Base-by-base conservation (phyloP, 2,797 vertebrate genomes). In the Cirrhinus molitorella region DNA sequence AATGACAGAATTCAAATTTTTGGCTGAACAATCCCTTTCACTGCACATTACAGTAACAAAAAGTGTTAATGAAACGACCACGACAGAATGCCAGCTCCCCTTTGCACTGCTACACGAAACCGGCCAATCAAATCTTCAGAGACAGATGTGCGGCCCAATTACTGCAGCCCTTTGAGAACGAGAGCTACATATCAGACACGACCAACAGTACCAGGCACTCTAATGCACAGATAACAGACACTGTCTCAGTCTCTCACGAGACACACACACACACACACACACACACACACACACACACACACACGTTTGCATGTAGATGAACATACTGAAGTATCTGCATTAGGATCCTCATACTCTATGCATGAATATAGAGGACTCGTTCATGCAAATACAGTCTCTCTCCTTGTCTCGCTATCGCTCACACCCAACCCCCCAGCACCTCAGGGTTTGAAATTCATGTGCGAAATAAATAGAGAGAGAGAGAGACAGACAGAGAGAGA, bases 161-260 rank as follows among this genome's bases (percentile, higher is more conserved):
- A 59, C 40, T 72, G 74, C 37, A 21, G 78, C 79, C 79, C 77
- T 89, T 86, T 85, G 87, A 85, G 87, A 90, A 91, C 53, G 55
- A 65, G 40, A 61, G 51, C 85, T 86, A 90, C 93, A 91, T 93
- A 94, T 92, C 91, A 92, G 91, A 90, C 88, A 92, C 89, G 79
- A 83, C 85, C 89, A 83, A 80, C 89, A 91, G 87, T 85, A 85
- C 88, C 87, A 88, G 89, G 87, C 88, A 83, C 88, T 78, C 67
- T 83, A 83, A 84, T 84, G 89, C 89, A 90, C 88, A 85, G 85
- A 89, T 88, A 90, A 89, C 88, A 91, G 84, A 87, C 85, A 88
- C 80, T 25, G 59, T 21, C 55, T 81, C 70, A 74, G 80, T 77
- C 34, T 78, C 67, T 45, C 67, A 31, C 71, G 17, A 57, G 49